Conservation (phyloP, 2,888 invertebrate genomes). For the Pachymerium ferrugineum region DNA sequence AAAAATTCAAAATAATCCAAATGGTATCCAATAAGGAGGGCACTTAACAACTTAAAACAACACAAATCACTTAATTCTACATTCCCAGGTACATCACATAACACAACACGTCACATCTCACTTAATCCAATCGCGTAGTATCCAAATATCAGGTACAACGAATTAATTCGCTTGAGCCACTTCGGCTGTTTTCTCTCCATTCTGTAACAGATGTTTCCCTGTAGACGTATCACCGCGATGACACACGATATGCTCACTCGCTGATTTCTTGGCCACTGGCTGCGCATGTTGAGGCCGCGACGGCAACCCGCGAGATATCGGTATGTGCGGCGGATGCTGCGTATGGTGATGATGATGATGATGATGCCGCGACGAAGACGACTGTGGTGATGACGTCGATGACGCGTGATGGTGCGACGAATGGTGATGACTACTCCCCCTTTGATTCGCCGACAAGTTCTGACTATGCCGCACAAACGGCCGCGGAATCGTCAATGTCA, state of each 20-base stretch:
- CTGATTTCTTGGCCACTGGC: neutral
- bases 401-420: neutral
- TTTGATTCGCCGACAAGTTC: constrained; percentile 9
- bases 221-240: neutral
- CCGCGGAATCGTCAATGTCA: constrained; percentile 23
- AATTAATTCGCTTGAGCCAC: constrained; percentile 19
- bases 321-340: constrained; percentile 24
- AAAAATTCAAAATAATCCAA: neutral
- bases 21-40: neutral
- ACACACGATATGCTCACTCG: neutral
- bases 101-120: neutral
- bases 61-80: neutral
- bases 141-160: no score
- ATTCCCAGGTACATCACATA: no score
- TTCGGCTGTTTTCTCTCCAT: constrained; percentile 28
- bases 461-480: constrained; percentile 1
- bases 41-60: no score
- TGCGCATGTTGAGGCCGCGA: constrained; percentile 23
- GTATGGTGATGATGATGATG: constrained; percentile 15
- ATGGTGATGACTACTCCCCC: constrained; percentile 5
- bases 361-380: neutral
- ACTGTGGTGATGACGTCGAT: neutral
- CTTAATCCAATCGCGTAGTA: no score
- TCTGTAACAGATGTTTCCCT: constrained; percentile 1
- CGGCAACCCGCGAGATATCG: neutral